Conservation (phyloP, 2,888 invertebrate genomes). For the Nasonia oneida region DNA sequence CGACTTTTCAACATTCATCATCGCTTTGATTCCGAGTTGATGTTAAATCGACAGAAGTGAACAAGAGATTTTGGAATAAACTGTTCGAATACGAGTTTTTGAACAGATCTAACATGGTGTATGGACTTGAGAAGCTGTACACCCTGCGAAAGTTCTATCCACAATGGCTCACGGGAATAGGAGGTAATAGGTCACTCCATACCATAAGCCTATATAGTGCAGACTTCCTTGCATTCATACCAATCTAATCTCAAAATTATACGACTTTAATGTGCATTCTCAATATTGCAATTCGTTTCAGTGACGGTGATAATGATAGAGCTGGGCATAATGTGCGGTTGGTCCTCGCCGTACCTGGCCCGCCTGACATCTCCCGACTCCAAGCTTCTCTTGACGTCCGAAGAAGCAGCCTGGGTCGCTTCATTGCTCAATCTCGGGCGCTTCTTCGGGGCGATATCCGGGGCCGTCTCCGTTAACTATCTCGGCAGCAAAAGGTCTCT, state of each 20-base stretch:
- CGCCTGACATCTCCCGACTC: constrained; percentile 64
- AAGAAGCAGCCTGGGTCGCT: constrained; percentile 70
- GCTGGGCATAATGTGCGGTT: constrained; percentile 69
- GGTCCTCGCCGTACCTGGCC: constrained; percentile 73
- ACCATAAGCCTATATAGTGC: background rate
- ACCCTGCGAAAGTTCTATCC: constrained; percentile 35
- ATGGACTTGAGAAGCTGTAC: background rate
- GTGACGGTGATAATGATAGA: constrained; percentile 67
- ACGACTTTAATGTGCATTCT: too few species aligned
- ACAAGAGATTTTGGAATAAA: too few species aligned
- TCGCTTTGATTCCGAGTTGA: too few species aligned
- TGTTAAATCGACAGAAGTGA: too few species aligned
- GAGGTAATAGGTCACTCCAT: constrained; percentile 4
- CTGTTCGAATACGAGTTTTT: background rate
- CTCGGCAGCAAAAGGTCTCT: constrained; percentile 67
- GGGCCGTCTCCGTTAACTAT: constrained; percentile 64
- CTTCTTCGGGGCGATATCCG: constrained; percentile 67
- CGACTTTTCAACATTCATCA: too few species aligned
- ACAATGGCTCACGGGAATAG: constrained; percentile 37
- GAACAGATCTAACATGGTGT: background rate
- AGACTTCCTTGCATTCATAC: too few species aligned
- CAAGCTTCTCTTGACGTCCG: constrained; percentile 61
- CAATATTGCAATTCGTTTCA: constrained; percentile 43
- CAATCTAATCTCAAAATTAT: too few species aligned
- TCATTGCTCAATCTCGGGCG: constrained; percentile 69